Conservation (phyloP, 2,888 invertebrate genomes). For the Mongoloraphidia duomilia region DNA sequence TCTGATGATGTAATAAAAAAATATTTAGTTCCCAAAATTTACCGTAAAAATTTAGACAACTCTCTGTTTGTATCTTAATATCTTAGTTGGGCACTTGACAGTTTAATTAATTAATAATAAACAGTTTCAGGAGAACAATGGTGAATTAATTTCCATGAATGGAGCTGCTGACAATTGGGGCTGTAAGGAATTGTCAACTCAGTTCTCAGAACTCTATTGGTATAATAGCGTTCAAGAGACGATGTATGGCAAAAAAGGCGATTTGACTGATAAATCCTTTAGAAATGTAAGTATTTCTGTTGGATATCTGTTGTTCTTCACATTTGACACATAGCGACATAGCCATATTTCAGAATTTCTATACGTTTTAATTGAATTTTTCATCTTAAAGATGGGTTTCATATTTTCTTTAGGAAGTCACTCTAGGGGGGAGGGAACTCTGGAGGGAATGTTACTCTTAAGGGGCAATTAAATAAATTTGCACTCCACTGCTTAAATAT, state of each 20-base stretch:
- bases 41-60: neutral
- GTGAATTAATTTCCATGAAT: slow-evolving; percentile 49
- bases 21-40: too few species aligned
- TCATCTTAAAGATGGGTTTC: neutral
- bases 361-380: neutral
- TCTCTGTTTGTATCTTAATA: neutral
- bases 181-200: slow-evolving; percentile 57
- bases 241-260: slow-evolving; percentile 60
- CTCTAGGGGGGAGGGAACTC: too few species aligned
- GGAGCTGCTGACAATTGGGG: slow-evolving; percentile 54
- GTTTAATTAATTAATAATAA: slow-evolving; percentile 6
- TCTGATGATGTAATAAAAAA: too few species aligned
- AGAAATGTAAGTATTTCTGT: slow-evolving; percentile 40
- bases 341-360: too few species aligned
- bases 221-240: slow-evolving; percentile 63
- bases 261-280: slow-evolving; percentile 48
- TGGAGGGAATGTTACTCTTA: too few species aligned
- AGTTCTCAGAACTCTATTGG: slow-evolving; percentile 73
- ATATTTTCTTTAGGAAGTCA: neutral
- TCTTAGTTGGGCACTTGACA: neutral
- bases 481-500: too few species aligned
- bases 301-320: neutral
- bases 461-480: too few species aligned
- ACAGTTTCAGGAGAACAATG: slow-evolving; percentile 53
- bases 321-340: neutral